A percentile compares a stretch with the other conserved stretches of the same genome.
Evolutionary conservation across 2,113 vertebrate genomes (phyloP).

Genomic region (Hippolais icterina): DNA sequence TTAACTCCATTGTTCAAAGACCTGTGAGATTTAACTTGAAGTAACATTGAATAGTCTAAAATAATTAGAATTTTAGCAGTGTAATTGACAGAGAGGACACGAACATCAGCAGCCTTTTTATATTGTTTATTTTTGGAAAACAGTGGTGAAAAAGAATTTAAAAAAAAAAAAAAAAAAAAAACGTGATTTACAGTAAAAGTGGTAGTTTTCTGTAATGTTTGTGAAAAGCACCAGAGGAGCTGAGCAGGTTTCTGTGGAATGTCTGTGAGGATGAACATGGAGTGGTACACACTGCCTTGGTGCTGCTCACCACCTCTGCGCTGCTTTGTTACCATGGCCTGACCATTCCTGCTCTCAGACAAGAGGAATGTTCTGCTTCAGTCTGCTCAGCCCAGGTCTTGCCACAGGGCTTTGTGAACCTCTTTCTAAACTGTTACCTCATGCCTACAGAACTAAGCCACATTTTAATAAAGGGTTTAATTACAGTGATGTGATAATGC

Average conservation of each 20-base stretch:
- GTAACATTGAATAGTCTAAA: not conserved
- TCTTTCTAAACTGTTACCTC: not conserved
- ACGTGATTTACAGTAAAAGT: not conserved
- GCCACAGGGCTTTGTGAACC: not conserved
- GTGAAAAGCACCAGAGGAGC: not conserved
- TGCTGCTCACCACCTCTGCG: not conserved
- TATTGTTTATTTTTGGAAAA: not conserved
- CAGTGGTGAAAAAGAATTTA: rapidly evolving
- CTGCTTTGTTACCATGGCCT: not conserved
- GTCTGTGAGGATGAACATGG: not conserved
- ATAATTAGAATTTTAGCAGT: not conserved
- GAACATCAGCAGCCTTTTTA: not conserved
- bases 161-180: rapidly evolving
- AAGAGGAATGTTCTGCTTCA: not conserved
- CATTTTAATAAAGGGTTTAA: not conserved
- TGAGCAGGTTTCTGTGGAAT: not conserved
- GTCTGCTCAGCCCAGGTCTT: not conserved
- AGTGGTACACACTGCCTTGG: not conserved
- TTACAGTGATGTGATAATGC: not conserved
- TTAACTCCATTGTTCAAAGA: not conserved
- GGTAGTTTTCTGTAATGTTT: not conserved
- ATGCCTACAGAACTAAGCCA: not conserved
- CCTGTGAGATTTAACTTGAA: not conserved
- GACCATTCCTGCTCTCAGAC: not conserved
- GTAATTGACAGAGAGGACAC: not conserved